Base-by-base conservation (phyloP, 2,888 invertebrate genomes). In the Drosophila emarginata region DNA sequence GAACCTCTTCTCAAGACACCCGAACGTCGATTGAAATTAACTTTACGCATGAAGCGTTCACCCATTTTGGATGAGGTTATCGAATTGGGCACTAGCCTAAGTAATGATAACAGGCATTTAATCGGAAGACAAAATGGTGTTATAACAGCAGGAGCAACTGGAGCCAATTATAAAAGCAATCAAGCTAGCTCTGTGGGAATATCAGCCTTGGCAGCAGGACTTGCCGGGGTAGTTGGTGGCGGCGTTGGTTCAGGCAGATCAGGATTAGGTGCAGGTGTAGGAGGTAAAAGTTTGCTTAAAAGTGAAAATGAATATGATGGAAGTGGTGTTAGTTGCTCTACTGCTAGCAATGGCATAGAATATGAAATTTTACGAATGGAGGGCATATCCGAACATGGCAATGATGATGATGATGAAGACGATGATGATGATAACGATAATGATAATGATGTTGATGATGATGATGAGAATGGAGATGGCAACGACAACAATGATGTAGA, bases 301-400 rank as follows among this genome's bases (percentile, higher is more conserved):
- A 26, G 45, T 18, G 18, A 56, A 26, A 4, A 28, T 68, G 12
- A 57, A 51, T 58, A 26, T 58, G 6, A 73, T 40, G 36, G 26
- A 53, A 80, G 59, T 88, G 83, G 23, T 65, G 68, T 51, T 12
- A 56, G 57, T 39, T 63, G 65, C 12, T 52, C 74, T 39, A 40
- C 54, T 6, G 15, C 54, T 45, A 62, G 53, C 37, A 72, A 54
- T 59, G 77, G 77, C 50, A 64, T 91, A n/a, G 96, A 97, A 89
- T 97, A 97, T 91, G 97, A 97, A 92, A 96, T 97, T 63, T 92
- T 97, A 88, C 94, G 96, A 72, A 94, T 96, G 81, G 97, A 97
- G 91, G 97, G 96, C 26, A 94, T 96, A 53, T 90, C 90, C 0
- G 92, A 92, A 72, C 89, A 91, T 73, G 91, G 91, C 14, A 81